Evolutionary conservation across 2,113 vertebrate species (phyloP).

Genomic region (Pan paniscus): DNA sequence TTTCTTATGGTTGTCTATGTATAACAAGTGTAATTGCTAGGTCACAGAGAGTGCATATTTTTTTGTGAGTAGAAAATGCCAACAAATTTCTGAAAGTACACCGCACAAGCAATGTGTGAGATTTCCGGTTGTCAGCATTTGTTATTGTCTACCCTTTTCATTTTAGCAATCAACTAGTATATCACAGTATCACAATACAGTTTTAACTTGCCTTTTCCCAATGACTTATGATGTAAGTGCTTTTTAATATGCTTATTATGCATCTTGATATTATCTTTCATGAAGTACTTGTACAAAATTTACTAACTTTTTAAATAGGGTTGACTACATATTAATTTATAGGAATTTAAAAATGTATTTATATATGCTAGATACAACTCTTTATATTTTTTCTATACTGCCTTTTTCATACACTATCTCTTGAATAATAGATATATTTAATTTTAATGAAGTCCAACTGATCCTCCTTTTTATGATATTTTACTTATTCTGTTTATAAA

Average conservation of each 20-base stretch:
- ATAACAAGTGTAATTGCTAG: background rate
- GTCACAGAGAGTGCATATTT: background rate
- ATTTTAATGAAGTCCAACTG: background rate
- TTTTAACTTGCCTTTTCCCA: background rate
- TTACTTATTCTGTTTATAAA: background rate
- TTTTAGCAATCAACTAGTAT: background rate
- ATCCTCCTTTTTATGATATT: background rate
- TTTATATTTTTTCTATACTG: background rate
- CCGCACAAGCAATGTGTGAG: background rate
- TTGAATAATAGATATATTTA: background rate
- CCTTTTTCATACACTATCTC: background rate
- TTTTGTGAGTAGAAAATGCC: background rate
- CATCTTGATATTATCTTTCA: background rate
- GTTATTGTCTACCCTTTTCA: background rate
- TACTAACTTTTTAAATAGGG: background rate
- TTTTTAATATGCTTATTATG: background rate
- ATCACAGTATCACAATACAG: background rate
- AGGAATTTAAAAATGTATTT: background rate
- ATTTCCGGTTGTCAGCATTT: background rate
- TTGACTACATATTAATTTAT: background rate
- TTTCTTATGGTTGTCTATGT: background rate
- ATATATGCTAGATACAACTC: background rate
- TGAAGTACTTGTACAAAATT: background rate
- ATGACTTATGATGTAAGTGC: background rate
- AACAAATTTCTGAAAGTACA: background rate